Base-by-base conservation (phyloP, 1,140 invertebrate genomes). In the Nebria ingens region DNA sequence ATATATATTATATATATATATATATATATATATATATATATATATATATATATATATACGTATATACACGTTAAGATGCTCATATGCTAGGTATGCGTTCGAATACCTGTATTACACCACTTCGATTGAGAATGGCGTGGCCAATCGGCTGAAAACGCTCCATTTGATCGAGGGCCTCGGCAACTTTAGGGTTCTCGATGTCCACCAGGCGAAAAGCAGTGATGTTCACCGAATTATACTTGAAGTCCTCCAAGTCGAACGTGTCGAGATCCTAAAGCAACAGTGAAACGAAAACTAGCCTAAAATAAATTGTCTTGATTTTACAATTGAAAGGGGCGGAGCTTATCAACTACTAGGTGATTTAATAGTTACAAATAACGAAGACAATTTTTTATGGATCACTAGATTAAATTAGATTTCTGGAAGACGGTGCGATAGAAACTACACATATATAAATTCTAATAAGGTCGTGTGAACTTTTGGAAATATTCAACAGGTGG, bases 151-250 rank as follows among this genome's bases (percentile, higher is more conserved):
- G 89, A 65, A 93, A 91, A 62, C 85, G 83, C 73, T 92, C 86
- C 88, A 95, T 94, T 61, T 92, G 85, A 60, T 84, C 79, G 9
- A 94, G 76, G 1, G 84, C 77, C 56, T 89, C 84, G 56, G 79
- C 76, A 20, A 92, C 88, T 63, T 82, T 81, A 38, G 81, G 76
- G 53, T 88, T 83, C 20, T 85, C 85, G 0, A 86, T 77, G 69
- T 93, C 89, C 2, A 93, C 88, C 54, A 95, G 72, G 52, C 91
- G 77, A 73, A 90, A 95, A 3, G 90, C 88, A 38, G 91, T 94
- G 75, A 95, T 93, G 70, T 95, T 95, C 12, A 94, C 91, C 55
- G 85, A 85, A 72, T 94, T 94, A 74, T 94, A 93, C 67, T 90
- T 91, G 73, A 95, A 94, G 68, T 95, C 91, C 72, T 94, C 91